Evolutionary conservation across 1,140 invertebrate genomes (phyloP), one percentile per base, ranked within the genome.

Genomic region (Hycleus cichorii): DNA sequence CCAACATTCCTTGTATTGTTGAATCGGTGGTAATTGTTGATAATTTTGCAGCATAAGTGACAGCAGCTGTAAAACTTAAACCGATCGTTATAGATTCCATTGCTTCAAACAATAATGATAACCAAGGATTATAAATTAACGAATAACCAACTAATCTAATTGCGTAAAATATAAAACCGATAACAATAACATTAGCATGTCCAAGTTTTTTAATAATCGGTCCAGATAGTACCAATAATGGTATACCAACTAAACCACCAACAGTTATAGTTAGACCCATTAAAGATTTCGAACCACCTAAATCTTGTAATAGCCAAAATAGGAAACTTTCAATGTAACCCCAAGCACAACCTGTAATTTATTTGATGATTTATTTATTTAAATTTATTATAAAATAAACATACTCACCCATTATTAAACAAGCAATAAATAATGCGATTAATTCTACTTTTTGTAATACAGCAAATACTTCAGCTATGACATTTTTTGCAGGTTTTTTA

Each of bases 271-370:
- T 91, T 49, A 93, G 81, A 11, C 91, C 91, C 83, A 93, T 90
- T 25, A 93, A 75, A 6, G 85, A 86, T 58, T 88, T 83, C 1
- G 85, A 85, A 6, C 83, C 87, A 10, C 88, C 89, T 51, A 92
- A 74, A 68, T 90, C 89, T 73, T 90, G 82, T 6, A 93, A 79
- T 56, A 91, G 80, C 89, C 89, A 92, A 73, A 93, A 93, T 3
- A 93, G 75, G 73, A 92, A 94, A 55, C 84, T 90, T 72, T 92
- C 90, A 42, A 91, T 84, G 71, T 89, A 91, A 5, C 90, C 90
- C 87, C 88, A 91, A 8, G 84, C 84, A 0, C 81, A 85, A 6
- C 89, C 88, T 89, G 72, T 10, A 65, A 64, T 58, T 32, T 32
- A 32, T 32, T 32, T 32, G 32, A 32, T 5, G 32, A 32, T 32